These are phyloP conservation scores for Hyles lineata DNA, from an alignment of 2,888 invertebrate genomes.

Conservation along the genomic window DNA sequence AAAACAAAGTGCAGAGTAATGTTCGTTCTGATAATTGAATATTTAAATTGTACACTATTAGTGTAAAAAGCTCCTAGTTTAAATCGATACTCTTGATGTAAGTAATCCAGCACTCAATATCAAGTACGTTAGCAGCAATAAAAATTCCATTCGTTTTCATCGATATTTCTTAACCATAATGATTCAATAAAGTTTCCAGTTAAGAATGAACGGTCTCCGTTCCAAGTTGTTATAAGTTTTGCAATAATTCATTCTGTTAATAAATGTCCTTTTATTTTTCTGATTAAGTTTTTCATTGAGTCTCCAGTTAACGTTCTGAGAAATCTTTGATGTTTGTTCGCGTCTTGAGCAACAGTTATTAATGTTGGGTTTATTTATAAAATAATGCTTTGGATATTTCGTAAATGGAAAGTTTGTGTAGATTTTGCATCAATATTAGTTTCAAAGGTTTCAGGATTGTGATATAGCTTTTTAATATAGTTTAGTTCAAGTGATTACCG, in stretches of 20 bases:
- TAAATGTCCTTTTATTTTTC: conserved; percentile 22
- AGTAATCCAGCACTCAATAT: not conserved
- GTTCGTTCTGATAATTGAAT: not conserved
- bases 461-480: too few relatives aligned
- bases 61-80: too few relatives aligned
- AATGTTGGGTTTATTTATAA: not conserved
- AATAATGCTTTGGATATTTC: too few relatives aligned
- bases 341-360: not conserved
- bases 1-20: not conserved
- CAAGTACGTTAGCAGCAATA: conserved; percentile 5
- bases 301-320: not conserved
- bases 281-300: conserved; percentile 7
- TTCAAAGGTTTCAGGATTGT: too few relatives aligned
- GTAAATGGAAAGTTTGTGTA: too few relatives aligned
- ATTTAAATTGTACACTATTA: not conserved
- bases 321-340: not conserved
- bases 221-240: conserved; percentile 21
- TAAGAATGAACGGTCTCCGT: conserved; percentile 13
- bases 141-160: conserved; percentile 21
- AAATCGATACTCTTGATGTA: not conserved
- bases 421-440: too few relatives aligned
- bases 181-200: conserved; percentile 26
- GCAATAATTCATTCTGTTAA: conserved; percentile 25
- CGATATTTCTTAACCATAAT: conserved; percentile 22
- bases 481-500: too few relatives aligned